Evolutionary conservation across 1,140 invertebrate species (phyloP), one percentile per base, ranked within the genome.

Genomic region (Drosophila pruinosa): DNA sequence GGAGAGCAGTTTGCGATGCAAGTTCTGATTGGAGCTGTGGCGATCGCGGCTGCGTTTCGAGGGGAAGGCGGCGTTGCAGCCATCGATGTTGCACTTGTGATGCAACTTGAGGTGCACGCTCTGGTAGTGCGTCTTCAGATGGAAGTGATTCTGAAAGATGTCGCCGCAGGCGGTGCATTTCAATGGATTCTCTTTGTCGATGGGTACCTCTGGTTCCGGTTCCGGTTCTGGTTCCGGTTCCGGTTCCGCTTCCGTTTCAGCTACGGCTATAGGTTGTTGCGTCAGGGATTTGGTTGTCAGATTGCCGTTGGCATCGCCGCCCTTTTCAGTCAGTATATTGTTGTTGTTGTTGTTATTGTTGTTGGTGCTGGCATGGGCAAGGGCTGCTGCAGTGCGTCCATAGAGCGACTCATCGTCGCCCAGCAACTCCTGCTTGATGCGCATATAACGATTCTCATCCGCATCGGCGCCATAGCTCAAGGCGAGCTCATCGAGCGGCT

Each of bases 61-160:
- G n/a, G 97, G 97, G 89, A 99, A 99, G 0, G 97, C 95, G 0
- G 97, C 97, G 91, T 97, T 97, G 90, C 98, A 99, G n/a, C 98
- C 98, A 67, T 98, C 97, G 2, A 99, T 96, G 68, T 95, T 97
- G 92, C 98, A 99, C 83, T 97, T 97, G 92, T 99, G 98, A 95
- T 98, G 98, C 61, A 99, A 91, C 92, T 99, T 99, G 38, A 99
- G 94, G 92, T 99, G 98, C 0, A 98, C 96, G 91, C 97, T 98
- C 92, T 98, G 97, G 92, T 98, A 99, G 89, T 99, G 98, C 0
- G 96, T 97, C 92, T 98, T 98, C 0, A 98, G 95, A n/a, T 96
- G 96, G 86, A 98, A 99, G 85, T 97, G 96, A 86, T 98, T 99
- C 90, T 97, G 97, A 92, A 99, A 99, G 75, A 97, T 94, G 91